Conservation (phyloP, 1,140 invertebrate species). For the Drosophila pallidifrons region DNA sequence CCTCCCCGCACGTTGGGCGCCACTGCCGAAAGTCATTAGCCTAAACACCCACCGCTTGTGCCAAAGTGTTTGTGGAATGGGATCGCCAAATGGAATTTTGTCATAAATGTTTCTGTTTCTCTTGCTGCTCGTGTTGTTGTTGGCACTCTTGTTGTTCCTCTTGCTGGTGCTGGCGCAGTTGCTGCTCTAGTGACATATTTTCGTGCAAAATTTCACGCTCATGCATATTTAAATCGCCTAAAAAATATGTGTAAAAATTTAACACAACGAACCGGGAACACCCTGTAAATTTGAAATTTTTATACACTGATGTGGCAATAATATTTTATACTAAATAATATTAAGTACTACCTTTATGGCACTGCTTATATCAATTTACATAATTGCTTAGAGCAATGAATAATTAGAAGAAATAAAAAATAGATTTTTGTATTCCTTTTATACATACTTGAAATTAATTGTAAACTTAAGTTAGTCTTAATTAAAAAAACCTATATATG, state of each 20-base stretch:
- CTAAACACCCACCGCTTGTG: conserved; percentile 71
- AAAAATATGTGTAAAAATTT: conserved; percentile 34
- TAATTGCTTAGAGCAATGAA: too few relatives aligned
- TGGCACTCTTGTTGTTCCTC: conserved; percentile 20
- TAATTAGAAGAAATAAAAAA: too few relatives aligned
- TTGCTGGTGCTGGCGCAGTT: conserved; percentile 12
- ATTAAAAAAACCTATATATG: too few relatives aligned
- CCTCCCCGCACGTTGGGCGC: neutral
- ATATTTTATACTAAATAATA: too few relatives aligned
- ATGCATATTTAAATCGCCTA: conserved; percentile 68
- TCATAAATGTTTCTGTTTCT: conserved; percentile 70
- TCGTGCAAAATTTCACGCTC: conserved; percentile 78
- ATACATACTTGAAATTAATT: too few relatives aligned
- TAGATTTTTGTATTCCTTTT: too few relatives aligned
- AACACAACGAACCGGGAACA: neutral
- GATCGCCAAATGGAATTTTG: conserved; percentile 77
- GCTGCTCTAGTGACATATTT: conserved; percentile 71
- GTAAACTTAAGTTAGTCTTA: too few relatives aligned
- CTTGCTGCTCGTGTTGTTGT: conserved; percentile 17
- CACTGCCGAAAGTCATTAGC: conserved; percentile 74
- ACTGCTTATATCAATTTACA: too few relatives aligned
- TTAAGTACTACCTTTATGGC: too few relatives aligned
- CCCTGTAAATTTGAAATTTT: conserved; percentile 6
- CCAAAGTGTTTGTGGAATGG: conserved; percentile 44
- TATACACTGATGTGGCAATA: neutral